These are phyloP conservation scores for Orussus abietinus DNA, from an alignment of 1,140 invertebrate genomes.

Conservation along the genomic window DNA sequence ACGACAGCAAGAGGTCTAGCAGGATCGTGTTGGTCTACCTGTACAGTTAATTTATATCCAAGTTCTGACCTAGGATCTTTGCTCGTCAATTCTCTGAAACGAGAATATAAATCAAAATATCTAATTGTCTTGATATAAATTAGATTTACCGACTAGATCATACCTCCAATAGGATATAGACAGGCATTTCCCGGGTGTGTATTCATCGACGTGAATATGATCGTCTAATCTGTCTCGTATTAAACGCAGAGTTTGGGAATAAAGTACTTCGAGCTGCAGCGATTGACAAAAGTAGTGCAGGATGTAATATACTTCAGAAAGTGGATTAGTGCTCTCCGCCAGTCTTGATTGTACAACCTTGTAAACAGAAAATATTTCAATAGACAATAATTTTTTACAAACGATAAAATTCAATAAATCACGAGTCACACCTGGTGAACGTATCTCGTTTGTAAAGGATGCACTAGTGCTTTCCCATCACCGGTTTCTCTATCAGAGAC, in stretches of 20 bases:
- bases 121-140: conserved; percentile 10
- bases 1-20: conserved; percentile 78
- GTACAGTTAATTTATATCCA: conserved; percentile 82
- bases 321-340: conserved; percentile 74
- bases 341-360: conserved; percentile 79
- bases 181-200: conserved; percentile 81
- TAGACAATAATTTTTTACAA: background rate
- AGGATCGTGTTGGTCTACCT: conserved; percentile 81
- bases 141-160: no score
- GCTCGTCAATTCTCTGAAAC: conserved; percentile 53
- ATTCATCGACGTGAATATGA: conserved; percentile 90
- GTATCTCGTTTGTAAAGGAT: conserved; percentile 87
- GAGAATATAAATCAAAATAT: conserved; percentile 6
- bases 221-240: conserved; percentile 85
- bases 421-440: conserved; percentile 79
- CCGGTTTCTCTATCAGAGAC: conserved; percentile 97
- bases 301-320: conserved; percentile 81
- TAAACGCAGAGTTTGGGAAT: conserved; percentile 87
- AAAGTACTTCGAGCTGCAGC: conserved; percentile 90
- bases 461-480: conserved; percentile 92
- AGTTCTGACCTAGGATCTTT: conserved; percentile 79
- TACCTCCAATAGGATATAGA: conserved; percentile 92
- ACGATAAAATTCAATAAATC: conserved; percentile 15
- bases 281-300: conserved; percentile 94
- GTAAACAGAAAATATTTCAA: conserved; percentile 8